A percentile compares a stretch with the other conserved stretches of the same genome.
Evolutionary conservation across 2,888 invertebrate genomes (phyloP).

Genomic region (Abrostola tripartita): DNA sequence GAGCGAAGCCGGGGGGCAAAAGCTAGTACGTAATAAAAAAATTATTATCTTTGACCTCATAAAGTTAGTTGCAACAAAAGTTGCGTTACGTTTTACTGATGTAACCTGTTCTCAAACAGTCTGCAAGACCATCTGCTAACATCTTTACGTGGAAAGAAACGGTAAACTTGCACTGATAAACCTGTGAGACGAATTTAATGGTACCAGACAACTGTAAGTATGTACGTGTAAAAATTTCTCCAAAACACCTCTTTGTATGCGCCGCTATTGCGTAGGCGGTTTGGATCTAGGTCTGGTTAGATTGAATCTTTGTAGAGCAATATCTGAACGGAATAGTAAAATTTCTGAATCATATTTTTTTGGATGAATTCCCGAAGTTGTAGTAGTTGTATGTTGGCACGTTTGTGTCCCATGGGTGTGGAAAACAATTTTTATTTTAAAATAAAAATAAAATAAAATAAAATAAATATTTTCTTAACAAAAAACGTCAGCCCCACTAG

Average conservation of each 20-base stretch:
- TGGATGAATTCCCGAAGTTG: background rate
- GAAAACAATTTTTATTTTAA: too few species aligned
- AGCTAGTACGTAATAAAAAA: too few species aligned
- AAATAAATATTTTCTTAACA: too few species aligned
- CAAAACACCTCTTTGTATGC: slow-evolving; percentile 55
- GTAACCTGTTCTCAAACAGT: slow-evolving; percentile 24
- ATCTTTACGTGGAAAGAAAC: slow-evolving; percentile 23
- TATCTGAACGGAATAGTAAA: slow-evolving; percentile 45
- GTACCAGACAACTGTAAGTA: slow-evolving; percentile 39
- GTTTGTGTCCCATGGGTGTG: background rate
- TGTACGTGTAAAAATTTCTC: slow-evolving; percentile 56
- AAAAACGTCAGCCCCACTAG: too few species aligned
- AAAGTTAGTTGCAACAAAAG: background rate
- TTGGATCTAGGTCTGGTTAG: slow-evolving; percentile 20
- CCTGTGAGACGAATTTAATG: slow-evolving; percentile 34
- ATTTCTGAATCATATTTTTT: slow-evolving; percentile 24
- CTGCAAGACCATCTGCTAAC: slow-evolving; percentile 23
- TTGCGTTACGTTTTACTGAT: slow-evolving; percentile 7
- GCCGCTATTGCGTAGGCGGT: slow-evolving; percentile 38
- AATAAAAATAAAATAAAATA: too few species aligned
- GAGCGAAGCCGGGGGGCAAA: too few species aligned
- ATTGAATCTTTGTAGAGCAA: slow-evolving; percentile 48
- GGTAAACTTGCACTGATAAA: slow-evolving; percentile 32
- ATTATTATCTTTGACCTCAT: too few species aligned
- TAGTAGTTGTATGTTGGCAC: background rate